phyloP scores from a whole-genome alignment of 2,888 invertebrate genomes.

The Tetranychus truncatus region DNA sequence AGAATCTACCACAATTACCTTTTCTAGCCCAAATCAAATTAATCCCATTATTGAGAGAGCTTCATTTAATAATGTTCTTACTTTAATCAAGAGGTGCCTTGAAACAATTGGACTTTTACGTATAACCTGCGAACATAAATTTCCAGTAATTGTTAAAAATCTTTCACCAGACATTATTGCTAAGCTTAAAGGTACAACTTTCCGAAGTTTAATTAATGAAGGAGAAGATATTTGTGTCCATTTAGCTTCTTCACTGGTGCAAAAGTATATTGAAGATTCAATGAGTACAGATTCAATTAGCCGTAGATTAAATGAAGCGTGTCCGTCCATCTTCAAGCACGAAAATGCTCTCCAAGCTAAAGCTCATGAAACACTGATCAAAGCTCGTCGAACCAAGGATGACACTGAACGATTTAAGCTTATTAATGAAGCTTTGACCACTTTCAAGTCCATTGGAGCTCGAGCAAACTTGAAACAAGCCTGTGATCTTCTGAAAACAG shows the following conservation, averaged over 20 bases:
- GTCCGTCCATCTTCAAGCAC: constrained; percentile 75
- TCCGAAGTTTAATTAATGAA: constrained; percentile 55
- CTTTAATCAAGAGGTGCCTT: constrained; percentile 39
- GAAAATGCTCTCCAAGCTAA: constrained; percentile 93
- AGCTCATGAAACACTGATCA: constrained; percentile 70
- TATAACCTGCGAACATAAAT: constrained; percentile 37
- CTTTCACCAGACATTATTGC: constrained; percentile 38
- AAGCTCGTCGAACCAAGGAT: constrained; percentile 51
- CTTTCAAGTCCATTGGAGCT: constrained; percentile 73
- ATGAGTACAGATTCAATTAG: constrained; percentile 85
- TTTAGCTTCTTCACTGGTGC: constrained; percentile 64
- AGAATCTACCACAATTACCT: background rate
- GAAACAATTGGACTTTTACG: constrained; percentile 86
- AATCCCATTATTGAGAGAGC: constrained; percentile 30
- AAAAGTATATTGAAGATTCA: constrained; percentile 77
- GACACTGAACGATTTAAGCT: constrained; percentile 53
- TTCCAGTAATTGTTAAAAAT: constrained; percentile 29
- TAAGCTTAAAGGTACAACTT: constrained; percentile 41
- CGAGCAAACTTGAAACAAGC: constrained; percentile 64
- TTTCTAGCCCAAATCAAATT: background rate
- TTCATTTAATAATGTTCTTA: constrained; percentile 26
- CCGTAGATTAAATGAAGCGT: constrained; percentile 61
- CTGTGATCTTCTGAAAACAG: constrained; percentile 58
- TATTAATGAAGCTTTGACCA: constrained; percentile 53
- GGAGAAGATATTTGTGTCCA: constrained; percentile 50